Evolutionary conservation across 2,888 invertebrate species (phyloP).

Genomic region (Pardosa pseudoannulata): DNA sequence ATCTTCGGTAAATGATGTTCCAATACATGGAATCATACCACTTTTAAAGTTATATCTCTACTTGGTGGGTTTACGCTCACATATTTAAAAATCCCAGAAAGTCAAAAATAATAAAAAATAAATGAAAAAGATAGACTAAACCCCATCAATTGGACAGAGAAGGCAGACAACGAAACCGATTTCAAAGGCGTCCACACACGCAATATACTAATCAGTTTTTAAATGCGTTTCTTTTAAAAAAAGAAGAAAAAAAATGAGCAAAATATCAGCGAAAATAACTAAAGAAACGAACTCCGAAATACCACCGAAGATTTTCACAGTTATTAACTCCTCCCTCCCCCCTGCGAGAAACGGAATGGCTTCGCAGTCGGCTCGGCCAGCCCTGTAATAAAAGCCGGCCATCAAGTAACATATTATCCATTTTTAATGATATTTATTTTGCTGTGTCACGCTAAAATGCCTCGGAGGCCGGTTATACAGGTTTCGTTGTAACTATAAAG

Average conservation of each 20-base stretch:
- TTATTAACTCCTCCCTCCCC: conserved; percentile 33
- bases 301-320: conserved; percentile 50
- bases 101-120: not conserved
- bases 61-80: not conserved
- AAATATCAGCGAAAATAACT: not conserved
- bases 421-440: conserved; percentile 72
- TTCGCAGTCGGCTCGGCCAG: conserved; percentile 24
- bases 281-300: not conserved
- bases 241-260: conserved; percentile 14
- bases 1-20: too few relatives aligned
- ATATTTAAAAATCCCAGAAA: not conserved
- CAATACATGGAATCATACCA: too few relatives aligned
- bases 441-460: conserved; percentile 69
- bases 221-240: conserved; percentile 61
- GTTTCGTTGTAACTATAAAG: conserved; percentile 67
- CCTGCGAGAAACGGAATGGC: conserved; percentile 6
- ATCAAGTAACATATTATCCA: conserved; percentile 71
- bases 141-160: conserved; percentile 28
- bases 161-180: conserved; percentile 49
- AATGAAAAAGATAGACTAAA: conserved; percentile 2
- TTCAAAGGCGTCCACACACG: conserved; percentile 62
- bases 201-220: conserved; percentile 72
- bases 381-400: conserved; percentile 69
- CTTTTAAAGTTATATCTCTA: not conserved
- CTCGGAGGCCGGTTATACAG: conserved; percentile 54